Percentiles rank a stretch among this genome's conserved stretches.
Evolutionary conservation across 2,797 vertebrate genomes (phyloP).

Genomic region (Tamandua tetradactyla): DNA sequence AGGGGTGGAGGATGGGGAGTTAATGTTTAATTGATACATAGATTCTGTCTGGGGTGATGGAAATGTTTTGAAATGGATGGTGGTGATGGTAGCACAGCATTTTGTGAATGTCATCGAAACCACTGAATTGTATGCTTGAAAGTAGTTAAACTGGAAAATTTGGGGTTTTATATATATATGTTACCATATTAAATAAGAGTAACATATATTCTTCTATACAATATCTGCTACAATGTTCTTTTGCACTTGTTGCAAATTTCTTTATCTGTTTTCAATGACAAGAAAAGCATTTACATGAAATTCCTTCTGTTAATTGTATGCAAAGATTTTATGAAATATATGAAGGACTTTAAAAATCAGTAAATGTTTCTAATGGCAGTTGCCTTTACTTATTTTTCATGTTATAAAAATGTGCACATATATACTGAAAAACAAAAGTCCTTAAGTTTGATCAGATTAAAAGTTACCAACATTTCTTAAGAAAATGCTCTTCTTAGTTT

Average conservation of each 20-base stretch:
- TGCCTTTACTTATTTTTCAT: neutral
- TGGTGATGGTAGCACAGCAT: no score
- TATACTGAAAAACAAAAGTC: neutral
- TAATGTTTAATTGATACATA: no score
- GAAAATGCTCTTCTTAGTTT: neutral
- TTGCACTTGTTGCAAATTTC: neutral
- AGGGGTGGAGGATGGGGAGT: no score
- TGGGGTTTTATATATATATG: no score
- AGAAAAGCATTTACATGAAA: neutral
- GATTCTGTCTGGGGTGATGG: no score
- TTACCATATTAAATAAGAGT: neutral
- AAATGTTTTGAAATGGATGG: no score
- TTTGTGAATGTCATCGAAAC: no score
- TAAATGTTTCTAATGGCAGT: neutral
- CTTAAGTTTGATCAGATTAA: no score
- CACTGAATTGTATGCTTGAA: no score
- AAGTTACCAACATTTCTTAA: no score
- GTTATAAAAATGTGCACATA: neutral
- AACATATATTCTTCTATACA: neutral
- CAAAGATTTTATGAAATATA: slow-evolving; percentile 10
- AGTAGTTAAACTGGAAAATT: no score
- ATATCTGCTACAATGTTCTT: neutral
- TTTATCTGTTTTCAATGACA: neutral
- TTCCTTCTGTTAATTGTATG: slow-evolving; percentile 14
- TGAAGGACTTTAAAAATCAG: neutral